Conservation (phyloP, 1,140 invertebrate species). For the Drosophila setifemur region DNA sequence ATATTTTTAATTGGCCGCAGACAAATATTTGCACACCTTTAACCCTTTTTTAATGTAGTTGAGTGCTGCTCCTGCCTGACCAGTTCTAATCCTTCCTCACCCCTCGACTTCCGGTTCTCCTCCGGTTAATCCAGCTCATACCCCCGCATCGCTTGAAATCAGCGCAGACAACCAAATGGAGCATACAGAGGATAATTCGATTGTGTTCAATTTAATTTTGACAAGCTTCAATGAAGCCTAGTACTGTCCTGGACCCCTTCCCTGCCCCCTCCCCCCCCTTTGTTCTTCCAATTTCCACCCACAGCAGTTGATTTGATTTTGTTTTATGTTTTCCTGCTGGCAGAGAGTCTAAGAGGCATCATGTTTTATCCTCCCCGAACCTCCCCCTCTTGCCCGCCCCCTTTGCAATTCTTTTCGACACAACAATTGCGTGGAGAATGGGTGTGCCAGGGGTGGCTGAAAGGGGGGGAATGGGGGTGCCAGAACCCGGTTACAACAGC, state of each 20-base stretch:
- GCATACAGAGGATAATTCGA: conserved; percentile 79
- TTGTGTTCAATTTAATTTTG: conserved; percentile 83
- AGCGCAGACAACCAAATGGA: conserved; percentile 64
- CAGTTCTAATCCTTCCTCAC: not conserved
- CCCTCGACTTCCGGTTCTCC: not conserved
- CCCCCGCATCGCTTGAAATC: conserved; percentile 20
- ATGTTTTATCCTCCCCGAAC: conserved; percentile 13
- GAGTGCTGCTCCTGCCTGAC: conserved; percentile 47
- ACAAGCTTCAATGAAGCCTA: conserved; percentile 76
- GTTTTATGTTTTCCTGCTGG: conserved; percentile 76
- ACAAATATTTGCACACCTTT: conserved; percentile 77
- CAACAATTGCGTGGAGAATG: conserved; percentile 44
- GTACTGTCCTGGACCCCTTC: not conserved
- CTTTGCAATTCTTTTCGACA: conserved; percentile 41
- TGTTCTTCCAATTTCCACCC: conserved; percentile 19
- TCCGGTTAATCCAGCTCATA: not conserved
- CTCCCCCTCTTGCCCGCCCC: conserved; percentile 9
- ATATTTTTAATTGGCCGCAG: conserved; percentile 69
- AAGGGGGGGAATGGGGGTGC: conserved; percentile 10
- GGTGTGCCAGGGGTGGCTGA: not conserved
- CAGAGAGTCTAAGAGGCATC: conserved; percentile 24
- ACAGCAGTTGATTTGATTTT: conserved; percentile 73
- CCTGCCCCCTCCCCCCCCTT: not conserved
- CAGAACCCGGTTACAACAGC: conserved; percentile 7
- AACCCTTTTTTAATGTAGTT: conserved; percentile 74